These are phyloP conservation scores for Phalera bucephala DNA, from an alignment of 2,888 invertebrate species.

Conservation along the genomic window DNA sequence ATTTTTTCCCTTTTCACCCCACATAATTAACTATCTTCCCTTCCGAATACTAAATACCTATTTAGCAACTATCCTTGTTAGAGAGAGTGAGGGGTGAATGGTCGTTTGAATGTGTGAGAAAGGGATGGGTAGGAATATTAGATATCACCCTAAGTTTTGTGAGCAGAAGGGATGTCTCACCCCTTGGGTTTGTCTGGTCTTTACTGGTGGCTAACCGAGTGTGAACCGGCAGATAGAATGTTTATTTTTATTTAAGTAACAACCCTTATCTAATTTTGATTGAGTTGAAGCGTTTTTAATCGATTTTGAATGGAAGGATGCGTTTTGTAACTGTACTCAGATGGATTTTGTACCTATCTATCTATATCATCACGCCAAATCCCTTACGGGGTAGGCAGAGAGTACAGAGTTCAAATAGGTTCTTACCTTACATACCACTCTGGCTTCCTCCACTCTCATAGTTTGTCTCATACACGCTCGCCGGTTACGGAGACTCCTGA, in stretches of 20 bases:
- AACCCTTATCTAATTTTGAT: conserved; percentile 29
- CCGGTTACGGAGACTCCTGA: too few relatives aligned
- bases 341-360: too few relatives aligned
- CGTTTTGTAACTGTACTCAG: too few relatives aligned
- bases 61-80: conserved; percentile 65
- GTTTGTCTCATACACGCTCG: too few relatives aligned
- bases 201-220: conserved; percentile 53
- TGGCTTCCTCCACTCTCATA: too few relatives aligned
- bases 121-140: conserved; percentile 46
- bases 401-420: too few relatives aligned
- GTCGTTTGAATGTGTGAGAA: conserved; percentile 28
- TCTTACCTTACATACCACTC: too few relatives aligned
- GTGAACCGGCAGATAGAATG: conserved; percentile 67
- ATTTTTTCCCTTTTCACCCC: conserved; percentile 75
- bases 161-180: conserved; percentile 42
- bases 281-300: conserved; percentile 4
- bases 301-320: neutral
- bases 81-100: conserved; percentile 39
- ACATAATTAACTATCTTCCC: conserved; percentile 78
- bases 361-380: too few relatives aligned
- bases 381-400: too few relatives aligned
- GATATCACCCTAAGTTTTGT: conserved; percentile 64
- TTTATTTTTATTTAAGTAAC: conserved; percentile 56
- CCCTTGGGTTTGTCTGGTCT: conserved; percentile 48
- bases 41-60: conserved; percentile 81